Evolutionary conservation across 2,797 vertebrate species (phyloP).

Genomic region (Hydrolagus colliei): DNA sequence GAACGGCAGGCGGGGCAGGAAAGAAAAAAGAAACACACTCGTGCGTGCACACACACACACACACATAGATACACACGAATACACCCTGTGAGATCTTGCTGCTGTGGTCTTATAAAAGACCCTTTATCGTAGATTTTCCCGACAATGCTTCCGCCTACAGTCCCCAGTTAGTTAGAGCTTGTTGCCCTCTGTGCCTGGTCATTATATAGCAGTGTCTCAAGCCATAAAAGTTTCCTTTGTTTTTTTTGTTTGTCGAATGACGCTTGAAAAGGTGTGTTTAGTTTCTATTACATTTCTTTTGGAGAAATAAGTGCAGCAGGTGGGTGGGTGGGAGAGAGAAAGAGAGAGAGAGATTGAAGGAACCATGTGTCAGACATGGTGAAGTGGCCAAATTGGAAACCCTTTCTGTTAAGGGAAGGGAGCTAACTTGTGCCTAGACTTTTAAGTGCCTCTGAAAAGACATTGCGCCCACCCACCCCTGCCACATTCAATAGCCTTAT

Average conservation of each 20-base stretch:
- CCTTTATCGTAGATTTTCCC: slow-evolving; percentile 4
- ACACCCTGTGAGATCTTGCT: slow-evolving; percentile 21
- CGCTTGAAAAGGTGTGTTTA: not conserved
- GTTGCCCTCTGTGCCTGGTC: not conserved
- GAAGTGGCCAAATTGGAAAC: too few species aligned
- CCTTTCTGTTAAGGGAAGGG: too few species aligned
- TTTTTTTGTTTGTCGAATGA: not conserved
- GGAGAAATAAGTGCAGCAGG: not conserved
- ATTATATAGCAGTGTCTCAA: not conserved
- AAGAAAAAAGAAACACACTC: too few species aligned
- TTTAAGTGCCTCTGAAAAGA: too few species aligned
- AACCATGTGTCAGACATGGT: not conserved
- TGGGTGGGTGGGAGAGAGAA: not conserved
- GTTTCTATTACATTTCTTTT: not conserved
- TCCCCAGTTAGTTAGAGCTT: slow-evolving; percentile 9
- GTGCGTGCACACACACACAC: too few species aligned
- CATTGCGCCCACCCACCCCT: too few species aligned
- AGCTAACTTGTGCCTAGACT: too few species aligned
- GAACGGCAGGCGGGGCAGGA: too few species aligned
- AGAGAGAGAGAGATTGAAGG: not conserved
- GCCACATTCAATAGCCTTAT: too few species aligned
- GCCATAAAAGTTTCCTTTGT: slow-evolving; percentile 12
- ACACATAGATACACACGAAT: too few species aligned
- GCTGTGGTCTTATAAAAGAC: slow-evolving; percentile 26
- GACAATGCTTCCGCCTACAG: too few species aligned